Percentiles rank a stretch among this genome's conserved stretches.
Conservation (phyloP, 37 sponge, comb jelly and placozoan genomes). For the Ephydatia muelleri region DNA sequence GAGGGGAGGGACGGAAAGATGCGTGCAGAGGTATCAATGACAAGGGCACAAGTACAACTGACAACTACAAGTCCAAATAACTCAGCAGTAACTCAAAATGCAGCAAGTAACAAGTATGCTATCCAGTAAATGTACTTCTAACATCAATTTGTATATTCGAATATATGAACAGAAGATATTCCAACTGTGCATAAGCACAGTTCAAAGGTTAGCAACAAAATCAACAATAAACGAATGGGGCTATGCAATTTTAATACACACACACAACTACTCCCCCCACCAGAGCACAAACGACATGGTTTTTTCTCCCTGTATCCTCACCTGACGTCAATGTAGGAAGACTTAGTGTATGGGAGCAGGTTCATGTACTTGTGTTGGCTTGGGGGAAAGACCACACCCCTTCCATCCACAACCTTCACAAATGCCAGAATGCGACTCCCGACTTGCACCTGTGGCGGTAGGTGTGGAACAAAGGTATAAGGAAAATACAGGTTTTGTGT, state of each 20-base stretch:
- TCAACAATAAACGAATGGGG: too few species aligned
- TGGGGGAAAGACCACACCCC: constrained; percentile 50
- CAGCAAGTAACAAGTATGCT: too few species aligned
- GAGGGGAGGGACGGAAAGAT: background rate
- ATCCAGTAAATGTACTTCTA: too few species aligned
- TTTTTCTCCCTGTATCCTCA: background rate
- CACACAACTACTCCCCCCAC: background rate
- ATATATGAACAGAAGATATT: too few species aligned
- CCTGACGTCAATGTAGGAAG: constrained; percentile 61
- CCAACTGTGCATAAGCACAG: too few species aligned
- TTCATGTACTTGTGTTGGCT: constrained; percentile 71
- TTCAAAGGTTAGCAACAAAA: too few species aligned
- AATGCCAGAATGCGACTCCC: constrained; percentile 60
- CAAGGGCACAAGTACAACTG: background rate
- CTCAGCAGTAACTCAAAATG: too few species aligned
- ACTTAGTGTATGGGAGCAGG: constrained; percentile 49
- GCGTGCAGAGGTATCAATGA: background rate
- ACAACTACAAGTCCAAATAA: too few species aligned
- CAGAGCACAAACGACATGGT: background rate
- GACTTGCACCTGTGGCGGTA: constrained; percentile 76
- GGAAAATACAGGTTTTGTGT: too few species aligned
- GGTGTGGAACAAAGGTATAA: too few species aligned
- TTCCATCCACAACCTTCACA: constrained; percentile 62
- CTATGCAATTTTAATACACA: too few species aligned
- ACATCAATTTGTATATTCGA: too few species aligned